Conservation (phyloP, 2,888 invertebrate genomes). For the Tuta absoluta region DNA sequence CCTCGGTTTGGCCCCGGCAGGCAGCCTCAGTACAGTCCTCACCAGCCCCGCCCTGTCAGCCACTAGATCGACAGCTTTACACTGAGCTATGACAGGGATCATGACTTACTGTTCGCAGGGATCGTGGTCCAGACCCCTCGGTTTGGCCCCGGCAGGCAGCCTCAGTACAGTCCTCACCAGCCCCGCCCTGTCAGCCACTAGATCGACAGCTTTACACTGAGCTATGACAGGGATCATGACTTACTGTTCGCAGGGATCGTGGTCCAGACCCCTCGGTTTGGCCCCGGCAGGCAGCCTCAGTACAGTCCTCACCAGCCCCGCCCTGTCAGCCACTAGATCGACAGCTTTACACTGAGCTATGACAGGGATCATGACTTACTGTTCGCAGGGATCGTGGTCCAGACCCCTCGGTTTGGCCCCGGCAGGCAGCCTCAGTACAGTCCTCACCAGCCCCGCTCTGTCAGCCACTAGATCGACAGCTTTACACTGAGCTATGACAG, state of each 20-base stretch:
- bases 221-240: not conserved
- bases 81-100: slow-evolving; percentile 77
- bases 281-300: slow-evolving; percentile 85
- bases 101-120: too few species aligned
- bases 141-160: not conserved
- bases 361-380: slow-evolving; percentile 13
- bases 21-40: slow-evolving; percentile 84
- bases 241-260: slow-evolving; percentile 73
- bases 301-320: slow-evolving; percentile 73
- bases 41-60: slow-evolving; percentile 43
- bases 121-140: not conserved
- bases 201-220: not conserved
- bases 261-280: slow-evolving; percentile 91
- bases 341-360: slow-evolving; percentile 37
- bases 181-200: not conserved
- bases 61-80: not conserved
- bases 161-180: not conserved
- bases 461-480: slow-evolving; percentile 29
- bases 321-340: slow-evolving; percentile 23
- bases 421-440: slow-evolving; percentile 83
- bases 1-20: slow-evolving; percentile 88
- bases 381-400: slow-evolving; percentile 82
- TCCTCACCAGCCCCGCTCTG: slow-evolving; percentile 55
- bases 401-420: slow-evolving; percentile 93
- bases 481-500: slow-evolving; percentile 37